phyloP scores from a whole-genome alignment of 1,140 invertebrate species.

The Drosophila pallidifrons region DNA sequence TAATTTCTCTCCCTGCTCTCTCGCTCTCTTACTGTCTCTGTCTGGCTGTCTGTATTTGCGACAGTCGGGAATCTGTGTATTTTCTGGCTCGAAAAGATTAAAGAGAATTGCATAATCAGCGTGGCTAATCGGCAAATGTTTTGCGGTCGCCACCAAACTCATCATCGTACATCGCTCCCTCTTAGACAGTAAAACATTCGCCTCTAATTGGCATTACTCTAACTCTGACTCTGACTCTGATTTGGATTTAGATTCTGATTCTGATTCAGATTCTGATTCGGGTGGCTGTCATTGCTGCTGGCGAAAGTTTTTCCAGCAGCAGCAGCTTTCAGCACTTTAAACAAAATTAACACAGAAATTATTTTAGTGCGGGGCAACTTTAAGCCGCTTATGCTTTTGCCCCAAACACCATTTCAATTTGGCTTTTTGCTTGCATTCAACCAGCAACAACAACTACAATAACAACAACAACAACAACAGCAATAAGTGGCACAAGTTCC shows the following conservation, averaged over 20 bases:
- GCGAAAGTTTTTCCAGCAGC: conserved; percentile 37
- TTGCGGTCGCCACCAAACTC: conserved; percentile 39
- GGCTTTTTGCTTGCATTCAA: conserved; percentile 25
- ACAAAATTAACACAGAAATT: conserved; percentile 79
- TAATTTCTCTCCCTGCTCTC: not conserved
- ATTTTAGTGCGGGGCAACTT: conserved; percentile 69
- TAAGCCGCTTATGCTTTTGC: conserved; percentile 67
- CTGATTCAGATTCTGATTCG: not conserved
- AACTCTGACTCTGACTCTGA: not conserved
- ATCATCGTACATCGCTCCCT: not conserved
- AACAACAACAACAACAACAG: not conserved
- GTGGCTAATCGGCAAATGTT: conserved; percentile 64
- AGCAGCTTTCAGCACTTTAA: conserved; percentile 53
- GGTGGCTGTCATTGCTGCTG: conserved; percentile 15
- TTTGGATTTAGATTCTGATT: too few species aligned
- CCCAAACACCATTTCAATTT: conserved; percentile 45
- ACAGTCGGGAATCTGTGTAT: not conserved
- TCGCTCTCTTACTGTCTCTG: not conserved
- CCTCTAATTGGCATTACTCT: conserved; percentile 75
- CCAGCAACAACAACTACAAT: not conserved
- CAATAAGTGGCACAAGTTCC: conserved; percentile 2
- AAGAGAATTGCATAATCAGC: conserved; percentile 73
- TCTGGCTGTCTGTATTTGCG: conserved; percentile 8
- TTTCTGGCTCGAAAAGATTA: conserved; percentile 48
- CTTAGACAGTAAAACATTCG: conserved; percentile 19